Evolutionary conservation across 1,140 invertebrate species (phyloP), one percentile per base, ranked within the genome.

Genomic region (Paralvinella palmiformis): DNA sequence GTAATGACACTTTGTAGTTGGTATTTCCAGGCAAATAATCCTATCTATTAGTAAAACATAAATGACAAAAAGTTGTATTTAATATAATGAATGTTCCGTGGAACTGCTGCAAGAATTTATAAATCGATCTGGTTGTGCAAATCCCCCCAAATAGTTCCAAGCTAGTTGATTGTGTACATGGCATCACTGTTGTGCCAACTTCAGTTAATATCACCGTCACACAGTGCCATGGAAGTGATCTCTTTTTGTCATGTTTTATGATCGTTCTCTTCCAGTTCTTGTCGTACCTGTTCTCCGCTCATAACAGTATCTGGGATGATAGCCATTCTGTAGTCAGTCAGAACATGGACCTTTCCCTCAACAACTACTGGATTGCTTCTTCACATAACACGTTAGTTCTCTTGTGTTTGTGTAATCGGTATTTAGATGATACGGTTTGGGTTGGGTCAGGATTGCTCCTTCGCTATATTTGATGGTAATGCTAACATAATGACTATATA

Each of bases 261-360:
- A 68, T 52, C 69, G 68, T 64, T 50, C n/a, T n/a, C n/a, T 83
- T 83, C 62, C 79, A 90, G 88, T 97, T 98, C 76, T 82, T 94
- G 62, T 91, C 94, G 78, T 96, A 89, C 83, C 80, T 98, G 33
- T 97, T 93, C 82, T 96, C 93, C 0, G 92, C 92, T 78, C 88
- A 95, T 79, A 98, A 98, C 78, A 87, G 91, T 72, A 83, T 96
- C 48, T 97, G 91, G 91, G 88, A 97, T 81, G 80, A 81, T 24
- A 83, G 82, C 48, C 86, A 88, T 73, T 86, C 91, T 73, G 76
- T 82, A 37, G 79, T 86, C 17, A 82, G 81, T 67, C 84, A 86
- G 68, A 85, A 87, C 71, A 88, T 88, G 86, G 80, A 71, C 20
- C 81, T 83, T 60, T 86, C 87, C 2, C 72, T 88, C 33, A 73